phyloP scores from a whole-genome alignment of 2,797 vertebrate species.

The Prunella strophiata region DNA sequence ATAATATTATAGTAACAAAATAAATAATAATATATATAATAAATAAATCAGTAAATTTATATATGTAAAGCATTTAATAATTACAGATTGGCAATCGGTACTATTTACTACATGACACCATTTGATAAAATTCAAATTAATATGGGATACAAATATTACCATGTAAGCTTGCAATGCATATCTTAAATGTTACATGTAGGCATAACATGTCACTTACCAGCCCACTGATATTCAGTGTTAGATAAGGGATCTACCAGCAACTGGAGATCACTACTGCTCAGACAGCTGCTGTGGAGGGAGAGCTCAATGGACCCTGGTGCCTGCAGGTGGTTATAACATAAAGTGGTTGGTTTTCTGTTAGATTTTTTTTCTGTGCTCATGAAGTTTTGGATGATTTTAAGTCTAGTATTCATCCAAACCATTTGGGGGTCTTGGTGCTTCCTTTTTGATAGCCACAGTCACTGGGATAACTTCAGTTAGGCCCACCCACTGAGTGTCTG shows the following conservation, averaged over 20 bases:
- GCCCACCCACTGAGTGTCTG: background rate
- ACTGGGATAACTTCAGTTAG: background rate
- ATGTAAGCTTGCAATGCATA: no score
- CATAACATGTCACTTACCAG: background rate
- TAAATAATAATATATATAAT: no score
- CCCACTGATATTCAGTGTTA: rapidly evolving
- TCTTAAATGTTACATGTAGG: background rate
- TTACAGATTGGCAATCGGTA: background rate
- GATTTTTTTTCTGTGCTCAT: background rate
- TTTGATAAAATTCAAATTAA: background rate
- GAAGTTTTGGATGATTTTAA: background rate
- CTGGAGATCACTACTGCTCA: rapidly evolving
- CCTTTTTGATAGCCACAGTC: background rate
- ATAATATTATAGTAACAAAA: no score
- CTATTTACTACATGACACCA: background rate
- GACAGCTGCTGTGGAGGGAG: background rate
- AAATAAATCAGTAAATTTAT: background rate
- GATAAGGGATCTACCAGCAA: background rate
- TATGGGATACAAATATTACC: background rate
- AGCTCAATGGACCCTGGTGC: background rate
- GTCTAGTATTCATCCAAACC: background rate
- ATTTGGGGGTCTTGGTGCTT: background rate
- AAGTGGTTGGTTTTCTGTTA: background rate
- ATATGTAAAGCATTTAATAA: background rate
- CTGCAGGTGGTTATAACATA: background rate